A percentile compares a stretch with the other conserved stretches of the same genome.
phyloP scores from a whole-genome alignment of 2,113 vertebrate species.

The Puffinus mauretanicus region DNA sequence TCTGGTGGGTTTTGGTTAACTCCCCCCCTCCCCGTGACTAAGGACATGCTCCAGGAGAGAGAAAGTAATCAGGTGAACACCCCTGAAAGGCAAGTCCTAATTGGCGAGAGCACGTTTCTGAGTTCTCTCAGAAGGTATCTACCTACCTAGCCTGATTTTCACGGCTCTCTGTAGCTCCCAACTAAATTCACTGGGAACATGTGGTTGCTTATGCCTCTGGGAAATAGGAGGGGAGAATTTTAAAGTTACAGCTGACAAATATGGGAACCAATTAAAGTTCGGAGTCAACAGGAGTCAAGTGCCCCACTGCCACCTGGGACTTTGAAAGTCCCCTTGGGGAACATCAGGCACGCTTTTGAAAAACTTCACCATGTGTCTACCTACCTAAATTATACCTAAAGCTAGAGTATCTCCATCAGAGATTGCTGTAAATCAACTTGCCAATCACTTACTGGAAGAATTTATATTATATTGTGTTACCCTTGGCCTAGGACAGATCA shows the following conservation, averaged over 20 bases:
- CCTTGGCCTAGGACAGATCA: neutral
- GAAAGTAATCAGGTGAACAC: neutral
- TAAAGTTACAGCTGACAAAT: neutral
- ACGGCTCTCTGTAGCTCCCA: neutral
- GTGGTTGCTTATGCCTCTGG: neutral
- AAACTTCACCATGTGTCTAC: neutral
- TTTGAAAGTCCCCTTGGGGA: neutral
- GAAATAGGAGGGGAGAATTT: neutral
- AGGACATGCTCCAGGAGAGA: neutral
- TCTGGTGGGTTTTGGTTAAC: neutral
- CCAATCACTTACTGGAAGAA: neutral
- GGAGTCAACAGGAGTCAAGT: neutral
- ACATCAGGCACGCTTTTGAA: neutral
- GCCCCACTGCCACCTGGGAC: rapidly evolving
- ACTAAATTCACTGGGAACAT: neutral
- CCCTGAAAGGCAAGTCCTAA: neutral
- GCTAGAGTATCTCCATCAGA: neutral
- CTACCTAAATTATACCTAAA: neutral
- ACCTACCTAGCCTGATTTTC: neutral
- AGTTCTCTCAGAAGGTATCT: neutral
- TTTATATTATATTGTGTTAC: rapidly evolving
- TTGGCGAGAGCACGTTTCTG: neutral
- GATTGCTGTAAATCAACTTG: neutral
- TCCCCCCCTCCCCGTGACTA: neutral
- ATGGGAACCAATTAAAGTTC: neutral